Percentiles rank a stretch among this genome's conserved stretches.
These are phyloP conservation scores for Margaritifera margaritifera DNA, from an alignment of 2,888 invertebrate species.

Conservation along the genomic window DNA sequence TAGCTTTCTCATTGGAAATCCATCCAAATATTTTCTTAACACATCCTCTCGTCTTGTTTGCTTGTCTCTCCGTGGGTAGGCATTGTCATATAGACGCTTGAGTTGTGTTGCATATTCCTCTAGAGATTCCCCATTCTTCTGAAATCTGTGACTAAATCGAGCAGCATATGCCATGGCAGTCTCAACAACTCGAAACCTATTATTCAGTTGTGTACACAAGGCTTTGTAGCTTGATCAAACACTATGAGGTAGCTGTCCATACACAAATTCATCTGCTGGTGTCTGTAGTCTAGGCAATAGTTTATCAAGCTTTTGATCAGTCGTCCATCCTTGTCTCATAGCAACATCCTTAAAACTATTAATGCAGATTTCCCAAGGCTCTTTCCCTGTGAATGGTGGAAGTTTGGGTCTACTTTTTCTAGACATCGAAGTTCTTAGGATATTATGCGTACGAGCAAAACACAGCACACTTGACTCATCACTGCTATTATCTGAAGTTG, in stretches of 20 bases:
- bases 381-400: too few species aligned
- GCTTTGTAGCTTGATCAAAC: constrained; percentile 11
- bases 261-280: constrained; percentile 14
- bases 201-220: constrained; percentile 13
- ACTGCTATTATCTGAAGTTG: too few species aligned
- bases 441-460: too few species aligned
- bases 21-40: constrained; percentile 22
- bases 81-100: constrained; percentile 21
- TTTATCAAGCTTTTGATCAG: constrained; percentile 16
- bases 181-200: constrained; percentile 17
- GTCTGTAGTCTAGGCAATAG: constrained; percentile 16
- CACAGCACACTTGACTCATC: too few species aligned
- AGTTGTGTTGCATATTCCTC: constrained; percentile 22
- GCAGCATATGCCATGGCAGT: constrained; percentile 11
- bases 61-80: constrained; percentile 9
- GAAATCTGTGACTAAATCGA: constrained; percentile 13
- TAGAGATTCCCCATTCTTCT: constrained; percentile 10
- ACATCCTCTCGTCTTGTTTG: constrained; percentile 23
- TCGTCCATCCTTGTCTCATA: constrained; percentile 5
- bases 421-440: too few species aligned
- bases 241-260: too few species aligned
- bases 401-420: constrained; percentile 11
- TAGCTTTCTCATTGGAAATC: constrained; percentile 19
- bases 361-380: constrained; percentile 22
- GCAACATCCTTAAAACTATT: constrained; percentile 17